A percentile compares a stretch with the other conserved stretches of the same genome.
phyloP scores from a whole-genome alignment of 2,797 vertebrate species.

The Rhinoraja longicauda region DNA sequence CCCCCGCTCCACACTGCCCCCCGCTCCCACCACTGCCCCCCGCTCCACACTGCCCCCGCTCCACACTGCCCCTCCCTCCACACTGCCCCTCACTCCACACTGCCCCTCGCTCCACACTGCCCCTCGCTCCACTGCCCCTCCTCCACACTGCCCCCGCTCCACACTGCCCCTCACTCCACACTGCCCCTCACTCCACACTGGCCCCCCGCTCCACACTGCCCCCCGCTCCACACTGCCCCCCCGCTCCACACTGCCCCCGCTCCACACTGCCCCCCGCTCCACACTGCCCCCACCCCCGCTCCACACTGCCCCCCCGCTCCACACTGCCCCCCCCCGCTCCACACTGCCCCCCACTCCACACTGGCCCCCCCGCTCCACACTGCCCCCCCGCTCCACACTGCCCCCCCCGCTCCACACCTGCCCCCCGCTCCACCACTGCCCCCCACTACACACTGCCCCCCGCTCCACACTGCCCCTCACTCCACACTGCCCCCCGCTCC shows the following conservation, averaged over 20 bases:
- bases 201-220: neutral
- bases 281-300: neutral
- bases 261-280: neutral
- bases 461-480: neutral
- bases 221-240: constrained; percentile 26
- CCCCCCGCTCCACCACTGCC: too few species aligned
- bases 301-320: neutral
- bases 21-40: too few species aligned
- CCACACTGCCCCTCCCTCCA: neutral
- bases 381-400: neutral
- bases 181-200: too few species aligned
- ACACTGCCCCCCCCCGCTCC: neutral
- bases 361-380: neutral
- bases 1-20: neutral
- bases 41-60: neutral
- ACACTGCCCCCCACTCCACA: neutral
- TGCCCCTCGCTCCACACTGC: neutral
- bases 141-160: neutral
- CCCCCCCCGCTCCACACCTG: too few species aligned
- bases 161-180: neutral
- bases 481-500: neutral
- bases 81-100: neutral
- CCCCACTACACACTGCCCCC: too few species aligned
- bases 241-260: neutral
- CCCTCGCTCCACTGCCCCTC: neutral